Evolutionary conservation across 1,140 invertebrate species (phyloP), one percentile per base, ranked within the genome.

Genomic region (Alviniconcha marisindica): DNA sequence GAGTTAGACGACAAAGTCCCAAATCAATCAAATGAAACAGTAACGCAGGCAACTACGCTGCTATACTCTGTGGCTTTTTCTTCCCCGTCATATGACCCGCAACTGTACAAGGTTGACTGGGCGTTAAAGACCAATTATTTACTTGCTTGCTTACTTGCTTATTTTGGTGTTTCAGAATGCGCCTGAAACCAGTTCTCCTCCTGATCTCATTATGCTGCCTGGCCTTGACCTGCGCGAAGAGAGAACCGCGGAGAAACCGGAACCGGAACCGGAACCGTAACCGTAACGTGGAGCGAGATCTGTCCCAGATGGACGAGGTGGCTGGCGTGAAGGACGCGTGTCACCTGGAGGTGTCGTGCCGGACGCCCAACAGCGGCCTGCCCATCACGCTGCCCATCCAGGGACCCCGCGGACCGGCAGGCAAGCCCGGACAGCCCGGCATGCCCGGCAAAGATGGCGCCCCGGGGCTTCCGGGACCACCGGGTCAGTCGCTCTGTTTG

Each of bases 321-420:
- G 69, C 60, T 2, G 81, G 76, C 33, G 44, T 38, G n/a, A 78
- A 81, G 2, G 87, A 87, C 33, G 83, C 83, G 0, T 91, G 90
- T 74, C 87, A 90, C 48, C 85, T 91, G 80, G 89, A 90, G 80
- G 86, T 91, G 12, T 84, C 87, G 1, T 91, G 90, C 79, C 85
- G 84, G 77, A 86, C 83, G 18, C 63, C 69, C 36, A 73, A 77
- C 15, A 78, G 77, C 38, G 71, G 80, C 7, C 56, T 87, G 42
- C 90, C 90, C 33, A 87, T 91, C 12, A 88, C 83, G 54, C 87
- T 91, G 51, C 91, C 91, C 33, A 90, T 91, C 81, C 85, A 85
- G 81, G 89, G 90, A 60, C 91, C 91, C 7, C 66, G 87, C 5
- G 89, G 91, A 31, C 90, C 88, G 0, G 76, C 90, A 0, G 90